Percentiles rank a stretch among this genome's conserved stretches.
Conservation (phyloP, 2,888 invertebrate genomes). For the Bedellia somnulentella region DNA sequence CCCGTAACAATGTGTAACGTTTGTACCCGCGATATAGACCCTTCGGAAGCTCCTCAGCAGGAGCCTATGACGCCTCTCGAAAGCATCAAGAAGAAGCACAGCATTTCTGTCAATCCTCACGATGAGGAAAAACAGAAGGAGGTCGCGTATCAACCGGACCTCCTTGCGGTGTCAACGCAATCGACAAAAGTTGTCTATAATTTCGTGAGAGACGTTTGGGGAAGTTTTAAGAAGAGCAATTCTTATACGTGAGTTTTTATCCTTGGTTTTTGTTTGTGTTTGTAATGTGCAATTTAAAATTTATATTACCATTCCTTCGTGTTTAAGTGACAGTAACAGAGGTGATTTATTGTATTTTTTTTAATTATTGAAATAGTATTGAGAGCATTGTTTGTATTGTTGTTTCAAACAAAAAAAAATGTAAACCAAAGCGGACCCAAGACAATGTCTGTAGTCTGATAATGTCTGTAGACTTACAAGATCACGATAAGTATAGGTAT, state of each 20-base stretch:
- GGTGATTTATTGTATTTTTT: no score
- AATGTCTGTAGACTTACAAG: no score
- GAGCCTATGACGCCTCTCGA: conserved; percentile 24
- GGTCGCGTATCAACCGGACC: conserved; percentile 45
- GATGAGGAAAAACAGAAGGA: conserved; percentile 31
- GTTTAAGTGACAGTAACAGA: no score
- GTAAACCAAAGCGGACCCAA: no score
- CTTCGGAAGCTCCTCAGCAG: conserved; percentile 17
- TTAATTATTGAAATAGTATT: no score
- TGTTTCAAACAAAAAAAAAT: no score
- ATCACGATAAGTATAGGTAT: no score
- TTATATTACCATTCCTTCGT: no score
- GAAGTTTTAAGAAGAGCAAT: conserved; percentile 39
- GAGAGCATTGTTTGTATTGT: no score
- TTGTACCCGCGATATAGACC: conserved; percentile 33
- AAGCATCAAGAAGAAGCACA: conserved; percentile 46
- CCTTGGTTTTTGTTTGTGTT: conserved; percentile 13
- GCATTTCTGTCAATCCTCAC: conserved; percentile 35
- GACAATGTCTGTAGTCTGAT: no score
- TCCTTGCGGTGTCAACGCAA: conserved; percentile 49
- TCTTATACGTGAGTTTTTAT: conserved; percentile 54
- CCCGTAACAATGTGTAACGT: conserved; percentile 39
- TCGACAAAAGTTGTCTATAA: conserved; percentile 41
- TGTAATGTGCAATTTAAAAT: conserved; percentile 2
- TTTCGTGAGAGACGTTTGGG: conserved; percentile 27